Percentiles rank a stretch among this genome's conserved stretches.
Conservation (phyloP, 2,797 vertebrate genomes). For the Morelia viridis region DNA sequence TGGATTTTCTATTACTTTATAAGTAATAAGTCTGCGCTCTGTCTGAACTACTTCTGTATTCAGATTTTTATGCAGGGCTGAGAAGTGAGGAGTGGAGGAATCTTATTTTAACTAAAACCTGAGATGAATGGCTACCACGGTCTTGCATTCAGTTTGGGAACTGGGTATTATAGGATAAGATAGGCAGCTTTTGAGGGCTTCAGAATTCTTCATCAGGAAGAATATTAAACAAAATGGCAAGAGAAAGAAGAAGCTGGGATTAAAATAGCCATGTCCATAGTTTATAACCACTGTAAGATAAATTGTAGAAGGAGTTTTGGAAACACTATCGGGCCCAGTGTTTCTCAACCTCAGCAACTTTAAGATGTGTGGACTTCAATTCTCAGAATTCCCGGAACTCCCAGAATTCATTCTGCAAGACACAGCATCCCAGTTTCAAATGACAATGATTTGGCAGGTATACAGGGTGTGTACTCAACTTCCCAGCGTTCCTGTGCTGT, state of each 20-base stretch:
- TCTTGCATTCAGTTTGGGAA: neutral
- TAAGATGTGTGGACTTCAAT: too few relatives aligned
- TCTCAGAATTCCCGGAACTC: too few relatives aligned
- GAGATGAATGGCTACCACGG: neutral
- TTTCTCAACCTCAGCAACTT: too few relatives aligned
- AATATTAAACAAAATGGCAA: neutral
- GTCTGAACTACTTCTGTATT: slow-evolving; percentile 29
- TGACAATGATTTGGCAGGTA: too few relatives aligned
- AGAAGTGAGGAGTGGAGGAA: neutral
- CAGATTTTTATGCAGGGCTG: slow-evolving; percentile 1
- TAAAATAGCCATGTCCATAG: neutral
- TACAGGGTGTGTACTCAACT: too few relatives aligned
- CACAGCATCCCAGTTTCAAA: too few relatives aligned
- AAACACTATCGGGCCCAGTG: neutral
- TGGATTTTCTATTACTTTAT: slow-evolving; percentile 34
- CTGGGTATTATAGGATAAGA: neutral
- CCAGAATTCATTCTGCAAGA: too few relatives aligned
- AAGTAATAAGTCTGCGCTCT: slow-evolving; percentile 37
- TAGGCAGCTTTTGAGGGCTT: neutral
- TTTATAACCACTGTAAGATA: neutral
- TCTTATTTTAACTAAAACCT: slow-evolving; percentile 18
- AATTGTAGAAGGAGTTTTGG: neutral
- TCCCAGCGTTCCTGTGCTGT: too few relatives aligned
- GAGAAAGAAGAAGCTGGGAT: neutral
- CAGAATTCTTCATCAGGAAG: neutral